These are phyloP conservation scores for Crypturellus undulatus DNA, from an alignment of 2,113 vertebrate species.

Conservation along the genomic window DNA sequence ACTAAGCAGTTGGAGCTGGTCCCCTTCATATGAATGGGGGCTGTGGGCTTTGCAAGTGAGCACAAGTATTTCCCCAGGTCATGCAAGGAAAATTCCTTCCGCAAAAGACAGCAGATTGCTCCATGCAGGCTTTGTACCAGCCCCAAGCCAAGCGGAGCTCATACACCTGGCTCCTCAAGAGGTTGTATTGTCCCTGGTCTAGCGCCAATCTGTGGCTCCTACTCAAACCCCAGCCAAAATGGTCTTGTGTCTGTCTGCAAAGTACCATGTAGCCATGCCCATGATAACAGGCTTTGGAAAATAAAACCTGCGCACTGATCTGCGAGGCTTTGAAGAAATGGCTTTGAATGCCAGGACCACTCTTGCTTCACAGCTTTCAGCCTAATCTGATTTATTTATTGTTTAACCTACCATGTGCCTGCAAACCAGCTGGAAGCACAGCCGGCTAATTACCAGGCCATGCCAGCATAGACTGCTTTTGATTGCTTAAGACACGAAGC, in stretches of 20 bases:
- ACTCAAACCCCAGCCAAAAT: constrained; percentile 27
- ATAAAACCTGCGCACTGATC: constrained; percentile 37
- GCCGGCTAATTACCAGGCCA: constrained; percentile 52
- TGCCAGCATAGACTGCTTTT: constrained; percentile 61
- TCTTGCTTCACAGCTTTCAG: constrained; percentile 66
- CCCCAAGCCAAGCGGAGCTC: neutral
- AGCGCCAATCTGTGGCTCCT: constrained; percentile 3
- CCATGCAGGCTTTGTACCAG: neutral
- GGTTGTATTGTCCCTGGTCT: constrained; percentile 9
- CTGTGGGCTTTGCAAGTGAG: constrained; percentile 25
- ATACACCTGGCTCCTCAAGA: constrained; percentile 7
- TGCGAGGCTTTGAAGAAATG: constrained; percentile 60
- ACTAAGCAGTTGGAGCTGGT: neutral
- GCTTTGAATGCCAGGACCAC: constrained; percentile 57
- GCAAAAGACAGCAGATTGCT: neutral
- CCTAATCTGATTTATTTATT: constrained; percentile 69
- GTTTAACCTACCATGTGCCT: constrained; percentile 72
- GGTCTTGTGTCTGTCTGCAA: constrained; percentile 49
- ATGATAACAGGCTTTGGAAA: constrained; percentile 62
- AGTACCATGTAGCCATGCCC: constrained; percentile 40
- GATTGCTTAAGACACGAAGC: constrained; percentile 55
- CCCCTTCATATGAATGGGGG: neutral
- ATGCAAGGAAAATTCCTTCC: constrained; percentile 24
- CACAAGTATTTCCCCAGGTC: neutral
- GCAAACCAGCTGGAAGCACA: constrained; percentile 71